Percentiles rank a stretch among this genome's conserved stretches.
These are phyloP conservation scores for Thyatira batis DNA, from an alignment of 2,888 invertebrate species.

Conservation along the genomic window DNA sequence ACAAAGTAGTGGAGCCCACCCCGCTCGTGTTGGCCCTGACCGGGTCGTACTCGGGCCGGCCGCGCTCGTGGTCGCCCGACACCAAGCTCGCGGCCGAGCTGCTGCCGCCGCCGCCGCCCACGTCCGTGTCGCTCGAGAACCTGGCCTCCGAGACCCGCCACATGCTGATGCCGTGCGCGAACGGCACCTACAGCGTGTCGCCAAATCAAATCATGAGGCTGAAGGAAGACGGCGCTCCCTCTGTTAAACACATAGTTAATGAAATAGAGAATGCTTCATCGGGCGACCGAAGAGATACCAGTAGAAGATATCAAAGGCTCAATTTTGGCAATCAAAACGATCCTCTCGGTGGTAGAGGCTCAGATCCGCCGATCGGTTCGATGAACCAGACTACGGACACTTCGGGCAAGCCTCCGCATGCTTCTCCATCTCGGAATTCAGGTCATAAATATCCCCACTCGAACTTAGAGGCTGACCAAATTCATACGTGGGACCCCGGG, in stretches of 20 bases:
- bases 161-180: slow-evolving; percentile 92
- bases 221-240: slow-evolving; percentile 84
- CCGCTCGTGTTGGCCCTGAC: slow-evolving; percentile 83
- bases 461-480: slow-evolving; percentile 70
- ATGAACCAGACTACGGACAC: slow-evolving; percentile 27
- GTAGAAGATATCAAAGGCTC: slow-evolving; percentile 51
- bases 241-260: slow-evolving; percentile 87
- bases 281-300: slow-evolving; percentile 55
- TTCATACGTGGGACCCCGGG: slow-evolving; percentile 87
- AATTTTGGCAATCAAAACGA: slow-evolving; percentile 49
- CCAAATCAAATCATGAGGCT: slow-evolving; percentile 94
- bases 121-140: slow-evolving; percentile 87
- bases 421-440: slow-evolving; percentile 54
- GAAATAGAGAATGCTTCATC: slow-evolving; percentile 85
- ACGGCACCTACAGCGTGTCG: slow-evolving; percentile 94
- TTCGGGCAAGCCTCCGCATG: slow-evolving; percentile 34
- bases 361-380: slow-evolving; percentile 30
- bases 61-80: slow-evolving; percentile 89
- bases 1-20: slow-evolving; percentile 83
- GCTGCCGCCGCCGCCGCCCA: slow-evolving; percentile 82
- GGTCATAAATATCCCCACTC: slow-evolving; percentile 53
- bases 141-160: slow-evolving; percentile 86
- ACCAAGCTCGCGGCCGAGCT: slow-evolving; percentile 83
- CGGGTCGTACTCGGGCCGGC: slow-evolving; percentile 76
- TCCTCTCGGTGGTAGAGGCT: slow-evolving; percentile 30